These are phyloP conservation scores for Emydocephalus ijimae DNA, from an alignment of 2,113 vertebrate species.

Conservation along the genomic window DNA sequence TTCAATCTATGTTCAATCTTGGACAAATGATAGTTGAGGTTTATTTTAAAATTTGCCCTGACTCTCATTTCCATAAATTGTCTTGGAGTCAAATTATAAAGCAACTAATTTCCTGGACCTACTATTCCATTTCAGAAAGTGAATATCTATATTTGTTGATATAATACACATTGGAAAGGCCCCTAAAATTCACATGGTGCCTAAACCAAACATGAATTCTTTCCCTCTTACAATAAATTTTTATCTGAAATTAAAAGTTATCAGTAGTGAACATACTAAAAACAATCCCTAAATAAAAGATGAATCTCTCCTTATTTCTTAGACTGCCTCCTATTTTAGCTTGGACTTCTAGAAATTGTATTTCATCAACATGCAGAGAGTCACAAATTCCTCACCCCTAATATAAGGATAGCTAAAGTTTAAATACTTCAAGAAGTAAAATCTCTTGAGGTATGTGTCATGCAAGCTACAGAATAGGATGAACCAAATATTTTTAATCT, in stretches of 20 bases:
- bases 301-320: too few relatives aligned
- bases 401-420: too few relatives aligned
- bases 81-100: neutral
- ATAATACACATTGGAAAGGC: neutral
- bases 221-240: neutral
- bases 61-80: neutral
- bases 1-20: neutral
- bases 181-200: neutral
- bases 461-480: neutral
- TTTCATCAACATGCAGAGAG: too few relatives aligned
- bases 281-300: too few relatives aligned
- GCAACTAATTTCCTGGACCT: neutral
- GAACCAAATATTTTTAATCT: neutral
- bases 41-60: neutral
- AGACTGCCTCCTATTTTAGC: too few relatives aligned
- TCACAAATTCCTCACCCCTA: too few relatives aligned
- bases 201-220: neutral
- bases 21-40: neutral
- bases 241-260: too few relatives aligned
- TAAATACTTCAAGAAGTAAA: too few relatives aligned
- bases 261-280: too few relatives aligned
- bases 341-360: too few relatives aligned
- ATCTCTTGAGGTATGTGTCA: too few relatives aligned
- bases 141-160: neutral
- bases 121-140: neutral